Conservation (phyloP, 2,888 invertebrate genomes). For the Panorpa germanica region DNA sequence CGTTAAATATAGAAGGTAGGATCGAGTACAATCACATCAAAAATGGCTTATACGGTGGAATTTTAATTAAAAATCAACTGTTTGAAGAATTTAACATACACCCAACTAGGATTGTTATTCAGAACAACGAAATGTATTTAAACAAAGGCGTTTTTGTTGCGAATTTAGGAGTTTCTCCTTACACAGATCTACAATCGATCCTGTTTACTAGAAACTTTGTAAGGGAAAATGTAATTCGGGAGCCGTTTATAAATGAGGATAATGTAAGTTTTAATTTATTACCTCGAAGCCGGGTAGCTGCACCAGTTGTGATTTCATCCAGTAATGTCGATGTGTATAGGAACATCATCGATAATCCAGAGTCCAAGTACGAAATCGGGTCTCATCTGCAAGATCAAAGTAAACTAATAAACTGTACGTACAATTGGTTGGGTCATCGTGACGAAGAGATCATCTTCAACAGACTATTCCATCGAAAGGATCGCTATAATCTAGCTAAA, state of each 20-base stretch:
- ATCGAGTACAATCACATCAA: constrained; percentile 83
- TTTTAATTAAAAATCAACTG: constrained; percentile 66
- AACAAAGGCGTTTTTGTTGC: constrained; percentile 81
- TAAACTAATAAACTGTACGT: constrained; percentile 79
- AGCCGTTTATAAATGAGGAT: constrained; percentile 46
- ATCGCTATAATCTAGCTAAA: constrained; percentile 86
- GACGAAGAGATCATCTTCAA: constrained; percentile 56
- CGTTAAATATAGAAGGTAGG: constrained; percentile 53
- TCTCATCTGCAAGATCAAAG: constrained; percentile 91
- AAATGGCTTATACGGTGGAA: constrained; percentile 61
- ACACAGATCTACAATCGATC: constrained; percentile 62
- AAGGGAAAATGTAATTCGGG: constrained; percentile 64
- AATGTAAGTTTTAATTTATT: constrained; percentile 29
- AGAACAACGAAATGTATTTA: constrained; percentile 75
- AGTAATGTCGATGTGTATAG: constrained; percentile 75
- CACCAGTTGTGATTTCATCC: constrained; percentile 80
- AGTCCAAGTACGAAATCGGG: constrained; percentile 84
- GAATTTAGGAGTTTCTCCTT: constrained; percentile 73
- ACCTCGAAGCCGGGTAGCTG: constrained; percentile 83
- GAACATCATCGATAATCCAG: constrained; percentile 81
- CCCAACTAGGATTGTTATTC: constrained; percentile 49
- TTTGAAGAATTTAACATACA: constrained; percentile 63
- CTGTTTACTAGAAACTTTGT: constrained; percentile 79
- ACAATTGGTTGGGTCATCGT: constrained; percentile 77
- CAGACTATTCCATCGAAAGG: constrained; percentile 66